Evolutionary conservation across 1,140 invertebrate genomes (phyloP), one percentile per base, ranked within the genome.

Genomic region (Drosophila mauritiana): DNA sequence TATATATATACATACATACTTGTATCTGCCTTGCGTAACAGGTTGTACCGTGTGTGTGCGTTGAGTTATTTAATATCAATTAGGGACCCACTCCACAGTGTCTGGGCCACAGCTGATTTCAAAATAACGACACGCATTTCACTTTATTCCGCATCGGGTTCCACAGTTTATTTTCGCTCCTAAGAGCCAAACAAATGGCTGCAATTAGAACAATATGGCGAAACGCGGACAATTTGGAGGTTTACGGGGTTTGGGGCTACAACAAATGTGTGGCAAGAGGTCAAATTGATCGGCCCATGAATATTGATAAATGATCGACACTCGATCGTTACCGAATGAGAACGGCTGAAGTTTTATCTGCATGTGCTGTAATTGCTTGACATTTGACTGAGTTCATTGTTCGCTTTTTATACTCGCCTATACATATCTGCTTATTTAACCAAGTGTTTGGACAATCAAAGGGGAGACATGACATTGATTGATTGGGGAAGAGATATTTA

Each of bases 201-300:
- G 82, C 82, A 86, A 86, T 86, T 86, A 86, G 83, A 88, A 88
- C 82, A 88, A 88, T 86, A 88, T 86, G 82, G 82, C 83, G 67
- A 83, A 78, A 86, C 74, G 80, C 65, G 77, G 25, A 73, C 65
- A 88, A 73, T 83, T 86, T 88, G 58, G 73, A 57, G 83, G 63
- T 63, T 76, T 72, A 56, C 63, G 46, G 54, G 54, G 45, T 56
- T 73, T 53, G 48, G 62, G 42, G 53, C 73, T 40, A 42, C 42
- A 53, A 36, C 62, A 48, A 62, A 49, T 80, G 58, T 77, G 69
- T 82, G 80, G 80, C 80, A 79, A 64, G 83, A 78, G 83, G 78
- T 73, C 81, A 69, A 52, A 64, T 48, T 65, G 55, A 40, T 62
- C 43, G 48, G 17, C 40, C 34, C 46, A 42, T 43, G 52, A 67